Conservation (phyloP, 2,888 invertebrate genomes). For the Drosophila seclusa region DNA sequence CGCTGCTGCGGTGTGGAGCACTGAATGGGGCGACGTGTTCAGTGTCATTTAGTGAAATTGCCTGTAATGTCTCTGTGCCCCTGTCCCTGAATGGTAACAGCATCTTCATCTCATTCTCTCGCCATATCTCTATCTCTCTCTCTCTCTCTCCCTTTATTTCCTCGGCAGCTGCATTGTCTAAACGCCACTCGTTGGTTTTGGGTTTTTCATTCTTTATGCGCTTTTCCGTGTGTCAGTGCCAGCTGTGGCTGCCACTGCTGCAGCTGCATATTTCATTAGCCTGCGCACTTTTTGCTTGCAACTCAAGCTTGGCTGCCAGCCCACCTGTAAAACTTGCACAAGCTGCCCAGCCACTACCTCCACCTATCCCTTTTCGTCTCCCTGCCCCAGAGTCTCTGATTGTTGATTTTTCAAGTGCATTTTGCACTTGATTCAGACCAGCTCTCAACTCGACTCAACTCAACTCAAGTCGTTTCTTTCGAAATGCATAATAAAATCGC, state of each 20-base stretch:
- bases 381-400: slow-evolving; percentile 36
- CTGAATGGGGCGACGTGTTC: slow-evolving; percentile 41
- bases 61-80: slow-evolving; percentile 57
- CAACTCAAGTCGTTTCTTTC: slow-evolving; percentile 34
- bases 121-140: not conserved
- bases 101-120: slow-evolving; percentile 8
- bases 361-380: not conserved
- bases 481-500: slow-evolving; percentile 59
- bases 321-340: slow-evolving; percentile 46
- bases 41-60: slow-evolving; percentile 71
- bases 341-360: slow-evolving; percentile 1
- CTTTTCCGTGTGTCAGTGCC: slow-evolving; percentile 50
- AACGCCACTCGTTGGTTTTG: slow-evolving; percentile 49
- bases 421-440: slow-evolving; percentile 68
- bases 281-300: slow-evolving; percentile 47
- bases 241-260: slow-evolving; percentile 42
- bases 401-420: slow-evolving; percentile 67
- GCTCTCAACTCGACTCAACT: slow-evolving; percentile 34
- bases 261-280: slow-evolving; percentile 73
- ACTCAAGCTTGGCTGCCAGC: slow-evolving; percentile 36
- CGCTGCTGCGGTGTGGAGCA: slow-evolving; percentile 7
- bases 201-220: slow-evolving; percentile 56
- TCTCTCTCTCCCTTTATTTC: not conserved
- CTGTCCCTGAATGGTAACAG: slow-evolving; percentile 56
- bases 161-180: slow-evolving; percentile 61